Evolutionary conservation across 2,888 invertebrate genomes (phyloP).

Genomic region (Limnephilus lunatus): DNA sequence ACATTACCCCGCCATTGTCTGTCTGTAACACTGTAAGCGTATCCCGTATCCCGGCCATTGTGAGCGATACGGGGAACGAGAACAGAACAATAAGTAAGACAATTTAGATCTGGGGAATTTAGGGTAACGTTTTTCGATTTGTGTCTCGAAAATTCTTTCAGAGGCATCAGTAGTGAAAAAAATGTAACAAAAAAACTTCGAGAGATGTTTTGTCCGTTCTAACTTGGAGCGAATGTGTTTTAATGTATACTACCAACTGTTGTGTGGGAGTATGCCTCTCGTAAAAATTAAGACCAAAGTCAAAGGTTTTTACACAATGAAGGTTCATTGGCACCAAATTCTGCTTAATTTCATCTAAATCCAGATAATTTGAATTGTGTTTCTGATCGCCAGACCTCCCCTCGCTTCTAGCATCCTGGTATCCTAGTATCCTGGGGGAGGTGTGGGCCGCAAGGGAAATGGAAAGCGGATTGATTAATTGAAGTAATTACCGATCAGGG

Average conservation of each 20-base stretch:
- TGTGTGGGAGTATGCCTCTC: not conserved
- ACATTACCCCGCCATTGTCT: constrained; percentile 60
- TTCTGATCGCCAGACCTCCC: constrained; percentile 20
- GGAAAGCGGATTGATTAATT: constrained; percentile 78
- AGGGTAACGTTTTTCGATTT: constrained; percentile 11
- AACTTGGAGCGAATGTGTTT: not conserved
- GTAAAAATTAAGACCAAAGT: not conserved
- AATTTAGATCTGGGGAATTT: constrained; percentile 28
- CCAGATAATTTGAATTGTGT: constrained; percentile 23
- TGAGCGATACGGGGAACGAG: constrained; percentile 35
- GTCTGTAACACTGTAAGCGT: constrained; percentile 57
- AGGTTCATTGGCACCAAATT: not conserved
- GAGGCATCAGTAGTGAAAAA: not conserved
- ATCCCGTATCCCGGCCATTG: constrained; percentile 37
- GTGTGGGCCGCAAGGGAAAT: constrained; percentile 69
- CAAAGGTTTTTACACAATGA: not conserved
- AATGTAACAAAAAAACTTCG: not conserved
- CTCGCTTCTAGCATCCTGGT: constrained; percentile 4
- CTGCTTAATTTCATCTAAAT: constrained; percentile 10
- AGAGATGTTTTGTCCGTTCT: not conserved
- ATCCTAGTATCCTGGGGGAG: constrained; percentile 42
- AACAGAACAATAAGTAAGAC: constrained; percentile 12
- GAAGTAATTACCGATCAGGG: constrained; percentile 77
- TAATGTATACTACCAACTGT: not conserved
- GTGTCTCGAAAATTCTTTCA: not conserved